Base-by-base conservation (phyloP, 2,888 invertebrate species). In the Ormyrus nitidulus region DNA sequence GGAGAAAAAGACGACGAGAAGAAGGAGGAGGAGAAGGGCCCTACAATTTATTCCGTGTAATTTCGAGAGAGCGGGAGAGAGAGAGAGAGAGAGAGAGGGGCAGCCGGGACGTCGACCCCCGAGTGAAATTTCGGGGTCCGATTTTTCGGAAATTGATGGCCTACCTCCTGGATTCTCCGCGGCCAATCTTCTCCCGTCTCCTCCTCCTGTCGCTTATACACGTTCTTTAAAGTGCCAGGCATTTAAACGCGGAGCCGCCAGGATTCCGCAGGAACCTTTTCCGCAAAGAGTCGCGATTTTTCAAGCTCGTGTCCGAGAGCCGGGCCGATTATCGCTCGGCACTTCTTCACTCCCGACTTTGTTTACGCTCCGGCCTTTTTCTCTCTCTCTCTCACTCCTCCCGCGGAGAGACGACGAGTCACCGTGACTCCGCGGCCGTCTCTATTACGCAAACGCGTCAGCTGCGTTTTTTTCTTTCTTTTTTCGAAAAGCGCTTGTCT, bases 11-110 rank as follows among this genome's bases (percentile, higher is more conserved):
- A 44, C 48, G 49, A 8, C 77, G 78, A 81, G 81, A 69, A 79
- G 76, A 74, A 75, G 73, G 62, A 74, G 77, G 77, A 76, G 10
- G 70, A 85, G 58, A 85, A 82, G 83, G 84, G 86, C 86, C 86
- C 86, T 87, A 88, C 86, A 87, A 86, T 88, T 88, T 88, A 89
- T 88, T 88, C 86, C 86, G 84, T 87, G 88, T 88, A 88, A 89
- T 89, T 88, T 86, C 84, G 84, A 73, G 79, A 73, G 81, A 53
- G 68, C 59, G 62, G 59, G 65, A 59, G 77, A 64, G 62, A 58
- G 78, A 73, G 79, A 34, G 72, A 65, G 65, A 58, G 66, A 49
- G 65, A 66, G 58, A 61, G 53, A 56, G 34, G 19, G 11, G 49
- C 49, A 65, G 53, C 65, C 65, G 80, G 83, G 84, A 79, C 83